phyloP scores from a whole-genome alignment of 2,888 invertebrate species.

The Callinectes sapidus region DNA sequence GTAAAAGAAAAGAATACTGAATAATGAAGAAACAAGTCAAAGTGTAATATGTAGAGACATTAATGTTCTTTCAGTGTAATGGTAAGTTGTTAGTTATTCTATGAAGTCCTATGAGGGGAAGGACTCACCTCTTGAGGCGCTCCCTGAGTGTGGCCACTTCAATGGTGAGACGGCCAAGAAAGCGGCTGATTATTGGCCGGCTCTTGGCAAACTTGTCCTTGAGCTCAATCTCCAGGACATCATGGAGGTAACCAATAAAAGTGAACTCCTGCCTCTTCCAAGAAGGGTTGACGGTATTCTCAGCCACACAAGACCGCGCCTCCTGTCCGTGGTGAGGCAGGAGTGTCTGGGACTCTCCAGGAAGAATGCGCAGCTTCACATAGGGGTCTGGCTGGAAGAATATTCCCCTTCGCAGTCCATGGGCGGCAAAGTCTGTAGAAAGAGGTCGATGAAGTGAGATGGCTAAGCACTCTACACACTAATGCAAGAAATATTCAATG shows the following conservation, averaged over 20 bases:
- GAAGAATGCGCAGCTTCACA: slow-evolving; percentile 77
- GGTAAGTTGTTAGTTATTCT: neutral
- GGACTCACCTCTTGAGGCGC: slow-evolving; percentile 73
- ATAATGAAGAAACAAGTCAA: neutral
- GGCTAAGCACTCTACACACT: neutral
- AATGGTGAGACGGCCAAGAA: slow-evolving; percentile 77
- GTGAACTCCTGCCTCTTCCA: slow-evolving; percentile 76
- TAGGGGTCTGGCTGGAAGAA: slow-evolving; percentile 78
- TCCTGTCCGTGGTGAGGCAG: slow-evolving; percentile 76
- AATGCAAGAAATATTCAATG: neutral
- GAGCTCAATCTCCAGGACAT: slow-evolving; percentile 77
- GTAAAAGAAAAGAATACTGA: neutral
- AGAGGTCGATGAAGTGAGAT: slow-evolving; percentile 8
- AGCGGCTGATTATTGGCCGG: slow-evolving; percentile 77
- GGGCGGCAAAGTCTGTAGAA: slow-evolving; percentile 76
- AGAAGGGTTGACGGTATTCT: slow-evolving; percentile 76
- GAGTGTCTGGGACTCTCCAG: slow-evolving; percentile 73
- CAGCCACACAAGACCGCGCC: slow-evolving; percentile 75
- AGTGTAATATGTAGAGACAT: neutral
- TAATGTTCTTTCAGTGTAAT: neutral
- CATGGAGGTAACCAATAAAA: slow-evolving; percentile 76
- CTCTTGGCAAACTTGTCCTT: slow-evolving; percentile 78
- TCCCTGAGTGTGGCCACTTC: slow-evolving; percentile 76
- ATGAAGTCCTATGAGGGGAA: neutral
- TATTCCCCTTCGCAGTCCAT: slow-evolving; percentile 77